Evolutionary conservation across 1,140 invertebrate genomes (phyloP).

Genomic region (Teleogryllus occipitalis): DNA sequence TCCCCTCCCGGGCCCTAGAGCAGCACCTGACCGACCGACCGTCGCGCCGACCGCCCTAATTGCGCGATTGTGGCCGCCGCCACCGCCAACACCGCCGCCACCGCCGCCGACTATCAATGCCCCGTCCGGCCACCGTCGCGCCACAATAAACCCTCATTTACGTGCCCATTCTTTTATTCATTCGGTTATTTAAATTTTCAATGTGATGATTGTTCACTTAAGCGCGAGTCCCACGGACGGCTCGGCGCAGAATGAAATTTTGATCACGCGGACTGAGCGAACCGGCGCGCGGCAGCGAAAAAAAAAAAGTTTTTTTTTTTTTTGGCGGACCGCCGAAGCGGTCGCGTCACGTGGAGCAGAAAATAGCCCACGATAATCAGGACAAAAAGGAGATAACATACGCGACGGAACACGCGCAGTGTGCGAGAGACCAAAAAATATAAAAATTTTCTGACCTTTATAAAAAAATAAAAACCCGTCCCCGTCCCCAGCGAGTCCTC

Average conservation of each 20-base stretch:
- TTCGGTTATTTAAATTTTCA: slow-evolving; percentile 6
- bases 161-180: slow-evolving; percentile 4
- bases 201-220: slow-evolving; percentile 5
- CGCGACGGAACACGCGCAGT: not conserved
- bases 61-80: slow-evolving; percentile 1
- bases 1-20: not conserved
- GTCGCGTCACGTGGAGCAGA: not conserved
- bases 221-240: not conserved
- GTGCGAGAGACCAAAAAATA: not conserved
- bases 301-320: not conserved
- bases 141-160: slow-evolving; percentile 4
- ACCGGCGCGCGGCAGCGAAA: not conserved
- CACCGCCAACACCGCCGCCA: too few relatives aligned
- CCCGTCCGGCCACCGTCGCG: not conserved
- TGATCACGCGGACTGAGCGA: not conserved
- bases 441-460: not conserved
- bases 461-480: not conserved
- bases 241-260: not conserved
- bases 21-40: too few relatives aligned
- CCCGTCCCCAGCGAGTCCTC: too few relatives aligned
- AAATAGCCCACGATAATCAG: not conserved
- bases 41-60: not conserved
- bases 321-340: not conserved
- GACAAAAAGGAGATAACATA: not conserved
- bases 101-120: not conserved